Percentiles rank a stretch among this genome's conserved stretches.
Evolutionary conservation across 2,888 invertebrate genomes (phyloP).

Genomic region (Hirtodrosophila trivittata): DNA sequence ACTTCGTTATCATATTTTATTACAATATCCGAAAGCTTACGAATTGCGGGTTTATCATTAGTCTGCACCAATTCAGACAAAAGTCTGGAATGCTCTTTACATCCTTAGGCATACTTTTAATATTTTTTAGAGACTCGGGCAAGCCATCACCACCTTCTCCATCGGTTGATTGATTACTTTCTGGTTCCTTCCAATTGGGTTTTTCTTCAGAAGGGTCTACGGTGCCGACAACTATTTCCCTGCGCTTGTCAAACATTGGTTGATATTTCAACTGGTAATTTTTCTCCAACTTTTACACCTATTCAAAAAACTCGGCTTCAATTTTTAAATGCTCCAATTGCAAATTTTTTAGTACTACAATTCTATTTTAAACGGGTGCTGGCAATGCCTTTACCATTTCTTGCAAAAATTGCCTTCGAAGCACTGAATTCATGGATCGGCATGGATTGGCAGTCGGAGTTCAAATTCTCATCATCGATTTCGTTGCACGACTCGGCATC

Average conservation of each 20-base stretch:
- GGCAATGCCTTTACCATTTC: constrained; percentile 83
- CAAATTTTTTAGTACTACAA: constrained; percentile 94
- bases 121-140: constrained; percentile 42
- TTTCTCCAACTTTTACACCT: too few species aligned
- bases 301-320: constrained; percentile 97
- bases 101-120: constrained; percentile 87
- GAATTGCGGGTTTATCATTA: constrained; percentile 87
- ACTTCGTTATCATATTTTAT: constrained; percentile 82
- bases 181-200: constrained; percentile 93
- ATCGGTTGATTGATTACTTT: constrained; percentile 85
- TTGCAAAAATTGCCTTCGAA: constrained; percentile 82
- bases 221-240: constrained; percentile 79
- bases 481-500: constrained; percentile 64
- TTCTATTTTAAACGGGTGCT: constrained; percentile 89
- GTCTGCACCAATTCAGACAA: constrained; percentile 96
- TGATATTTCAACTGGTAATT: constrained; percentile 82
- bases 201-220: constrained; percentile 95
- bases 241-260: constrained; percentile 82
- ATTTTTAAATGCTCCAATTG: constrained; percentile 93
- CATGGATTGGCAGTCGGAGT: constrained; percentile 69
- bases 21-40: constrained; percentile 83
- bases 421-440: constrained; percentile 81
- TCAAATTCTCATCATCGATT: constrained; percentile 65
- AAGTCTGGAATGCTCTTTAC: constrained; percentile 95
- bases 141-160: constrained; percentile 82